Base-by-base conservation (phyloP, 1,140 invertebrate species). In the Spodoptera frugiperda region DNA sequence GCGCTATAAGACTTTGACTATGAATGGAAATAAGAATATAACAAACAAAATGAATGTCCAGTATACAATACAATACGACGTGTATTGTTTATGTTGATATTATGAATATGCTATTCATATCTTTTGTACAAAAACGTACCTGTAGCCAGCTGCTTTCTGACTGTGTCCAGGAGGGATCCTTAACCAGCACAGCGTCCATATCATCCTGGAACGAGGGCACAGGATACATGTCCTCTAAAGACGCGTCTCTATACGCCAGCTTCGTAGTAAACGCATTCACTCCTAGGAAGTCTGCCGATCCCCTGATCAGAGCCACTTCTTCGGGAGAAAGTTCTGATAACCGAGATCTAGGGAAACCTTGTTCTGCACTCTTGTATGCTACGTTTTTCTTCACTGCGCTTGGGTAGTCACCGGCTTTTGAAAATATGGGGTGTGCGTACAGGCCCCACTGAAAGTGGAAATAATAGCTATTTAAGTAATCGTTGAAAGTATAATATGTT, bases 401-500 rank as follows among this genome's bases (percentile, higher is more conserved):
- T 2, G 96, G 96, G 83, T 96, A 97, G 80, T 97, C 95, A 9
- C 96, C 96, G 14, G 88, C 84, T 74, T 88, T 91, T 11, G 94
- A 94, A 80, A 95, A 96, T 63, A 97, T 95, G 6, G 96, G 96
- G 90, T 96, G 93, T 1, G 93, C 95, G 78, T 95, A 96, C 94
- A 95, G 95, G 9, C 95, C 95, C 74, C 95, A 94, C 94, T 95
- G 86, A 63, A 94, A 92, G 80, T 33, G 78, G 39, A 76, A n/a
- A 39, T 78, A 74, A n/a, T 53, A 39, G 25, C 25, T 25, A 25
- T 25, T 25, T 25, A 39, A 39, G 33, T 39, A 39, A 10, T 8
- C 3, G 33, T 39, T 39, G 33, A 6, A 8, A 39, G 8, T n/a
- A 39, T 8, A 39, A 10, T 39, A 39, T 25, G 9, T 4, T 39